phyloP scores from a whole-genome alignment of 2,797 vertebrate genomes.

The Bradypus variegatus region DNA sequence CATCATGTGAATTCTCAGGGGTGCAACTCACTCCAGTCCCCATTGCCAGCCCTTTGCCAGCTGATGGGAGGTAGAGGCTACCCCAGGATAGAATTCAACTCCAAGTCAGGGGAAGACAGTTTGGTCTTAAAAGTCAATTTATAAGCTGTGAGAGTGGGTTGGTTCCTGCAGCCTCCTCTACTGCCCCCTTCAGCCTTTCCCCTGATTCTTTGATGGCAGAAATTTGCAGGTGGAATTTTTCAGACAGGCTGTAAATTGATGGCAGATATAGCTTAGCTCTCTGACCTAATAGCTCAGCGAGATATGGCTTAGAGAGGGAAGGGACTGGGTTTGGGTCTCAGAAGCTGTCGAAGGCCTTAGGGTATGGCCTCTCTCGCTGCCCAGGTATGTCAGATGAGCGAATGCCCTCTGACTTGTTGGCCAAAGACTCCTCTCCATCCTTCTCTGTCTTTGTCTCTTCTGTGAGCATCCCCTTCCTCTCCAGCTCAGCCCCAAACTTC shows the following conservation, averaged over 20 bases:
- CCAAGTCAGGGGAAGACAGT: neutral
- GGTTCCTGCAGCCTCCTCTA: slow-evolving; percentile 48
- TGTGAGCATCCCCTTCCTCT: neutral
- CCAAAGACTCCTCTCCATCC: neutral
- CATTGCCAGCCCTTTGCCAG: neutral
- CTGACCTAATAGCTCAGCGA: neutral
- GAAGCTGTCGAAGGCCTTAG: neutral
- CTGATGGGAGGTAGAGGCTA: neutral
- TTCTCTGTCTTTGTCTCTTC: neutral
- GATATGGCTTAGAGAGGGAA: neutral
- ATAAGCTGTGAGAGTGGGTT: neutral
- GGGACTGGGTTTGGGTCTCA: neutral
- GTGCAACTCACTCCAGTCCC: neutral
- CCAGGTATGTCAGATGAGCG: neutral
- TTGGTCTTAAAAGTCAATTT: slow-evolving; percentile 2
- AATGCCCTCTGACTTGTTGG: neutral
- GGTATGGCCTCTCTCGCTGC: neutral
- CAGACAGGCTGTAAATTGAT: slow-evolving; percentile 44
- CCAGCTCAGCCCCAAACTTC: neutral
- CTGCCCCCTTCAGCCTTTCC: slow-evolving; percentile 37
- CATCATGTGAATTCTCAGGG: neutral
- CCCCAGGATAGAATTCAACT: neutral
- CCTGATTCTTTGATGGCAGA: slow-evolving; percentile 45
- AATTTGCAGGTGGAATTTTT: slow-evolving; percentile 52
- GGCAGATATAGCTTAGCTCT: slow-evolving; percentile 29